A percentile compares a stretch with the other conserved stretches of the same genome.
phyloP scores from a whole-genome alignment of 1,140 invertebrate genomes.

The Drosophila repleta region DNA sequence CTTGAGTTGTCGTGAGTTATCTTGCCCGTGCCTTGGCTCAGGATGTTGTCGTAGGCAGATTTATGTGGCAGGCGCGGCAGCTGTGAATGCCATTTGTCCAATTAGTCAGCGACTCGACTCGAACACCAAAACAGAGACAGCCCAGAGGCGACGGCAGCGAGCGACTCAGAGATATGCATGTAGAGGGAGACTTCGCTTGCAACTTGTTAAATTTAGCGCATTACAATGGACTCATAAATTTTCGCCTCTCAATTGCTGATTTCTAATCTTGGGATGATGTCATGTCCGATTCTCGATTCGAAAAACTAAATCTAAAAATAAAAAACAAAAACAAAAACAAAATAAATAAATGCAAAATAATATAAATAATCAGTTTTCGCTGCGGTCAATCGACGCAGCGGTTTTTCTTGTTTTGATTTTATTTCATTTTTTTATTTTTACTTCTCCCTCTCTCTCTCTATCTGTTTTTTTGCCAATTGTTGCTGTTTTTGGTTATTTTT shows the following conservation, averaged over 20 bases:
- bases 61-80: conserved; percentile 77
- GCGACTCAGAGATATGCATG: not conserved
- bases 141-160: conserved; percentile 5
- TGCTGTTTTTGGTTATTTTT: conserved; percentile 29
- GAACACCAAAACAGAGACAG: conserved; percentile 1
- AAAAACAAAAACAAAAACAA: not conserved
- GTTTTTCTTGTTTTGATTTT: conserved; percentile 37
- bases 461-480: conserved; percentile 53
- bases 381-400: conserved; percentile 50
- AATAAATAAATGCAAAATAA: no score
- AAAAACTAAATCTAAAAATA: conserved; percentile 63
- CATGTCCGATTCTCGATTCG: conserved; percentile 28
- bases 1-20: no score
- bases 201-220: conserved; percentile 80
- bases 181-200: conserved; percentile 24
- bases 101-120: conserved; percentile 61
- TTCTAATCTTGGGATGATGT: conserved; percentile 59
- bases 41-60: conserved; percentile 74
- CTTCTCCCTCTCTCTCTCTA: conserved; percentile 16
- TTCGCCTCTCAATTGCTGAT: conserved; percentile 48
- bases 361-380: conserved; percentile 67
- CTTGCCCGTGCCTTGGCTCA: conserved; percentile 32
- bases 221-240: conserved; percentile 79
- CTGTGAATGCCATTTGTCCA: conserved; percentile 81
- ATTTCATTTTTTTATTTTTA: conserved; percentile 34